phyloP scores from a whole-genome alignment of 2,888 invertebrate species.

The Nomada ruficornis region DNA sequence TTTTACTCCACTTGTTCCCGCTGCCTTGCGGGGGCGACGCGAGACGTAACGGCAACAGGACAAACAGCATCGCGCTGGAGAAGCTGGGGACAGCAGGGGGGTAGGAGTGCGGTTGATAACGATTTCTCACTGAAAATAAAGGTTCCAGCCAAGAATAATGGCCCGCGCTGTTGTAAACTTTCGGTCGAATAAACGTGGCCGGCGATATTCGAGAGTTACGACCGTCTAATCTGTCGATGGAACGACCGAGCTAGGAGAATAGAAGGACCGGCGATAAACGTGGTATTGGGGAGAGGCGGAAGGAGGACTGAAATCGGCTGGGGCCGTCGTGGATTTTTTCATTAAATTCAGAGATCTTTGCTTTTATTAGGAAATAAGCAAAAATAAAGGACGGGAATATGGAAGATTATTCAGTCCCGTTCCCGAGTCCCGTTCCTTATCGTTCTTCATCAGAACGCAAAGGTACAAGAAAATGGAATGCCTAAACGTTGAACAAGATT shows the following conservation, averaged over 20 bases:
- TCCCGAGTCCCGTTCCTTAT: too few relatives aligned
- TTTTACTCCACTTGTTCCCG: too few relatives aligned
- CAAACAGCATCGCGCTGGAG: conserved; percentile 53
- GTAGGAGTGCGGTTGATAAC: conserved; percentile 54
- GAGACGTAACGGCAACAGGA: conserved; percentile 48
- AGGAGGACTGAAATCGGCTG: not conserved
- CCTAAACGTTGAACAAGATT: not conserved
- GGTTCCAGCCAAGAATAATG: conserved; percentile 34
- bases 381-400: too few relatives aligned
- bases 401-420: too few relatives aligned
- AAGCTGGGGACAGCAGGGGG: conserved; percentile 51
- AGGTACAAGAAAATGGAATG: too few relatives aligned
- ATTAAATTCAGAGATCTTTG: too few relatives aligned
- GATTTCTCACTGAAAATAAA: conserved; percentile 58
- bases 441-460: too few relatives aligned
- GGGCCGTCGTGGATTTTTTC: too few relatives aligned
- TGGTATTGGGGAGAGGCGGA: not conserved
- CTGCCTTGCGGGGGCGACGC: conserved; percentile 22
- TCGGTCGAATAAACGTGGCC: conserved; percentile 32
- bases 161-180: conserved; percentile 33
- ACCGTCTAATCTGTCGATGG: conserved; percentile 33
- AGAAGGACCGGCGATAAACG: not conserved
- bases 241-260: not conserved
- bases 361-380: too few relatives aligned
- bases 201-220: conserved; percentile 34